These are phyloP conservation scores for Syngnathus acus DNA, from an alignment of 2,797 vertebrate genomes.

Conservation along the genomic window DNA sequence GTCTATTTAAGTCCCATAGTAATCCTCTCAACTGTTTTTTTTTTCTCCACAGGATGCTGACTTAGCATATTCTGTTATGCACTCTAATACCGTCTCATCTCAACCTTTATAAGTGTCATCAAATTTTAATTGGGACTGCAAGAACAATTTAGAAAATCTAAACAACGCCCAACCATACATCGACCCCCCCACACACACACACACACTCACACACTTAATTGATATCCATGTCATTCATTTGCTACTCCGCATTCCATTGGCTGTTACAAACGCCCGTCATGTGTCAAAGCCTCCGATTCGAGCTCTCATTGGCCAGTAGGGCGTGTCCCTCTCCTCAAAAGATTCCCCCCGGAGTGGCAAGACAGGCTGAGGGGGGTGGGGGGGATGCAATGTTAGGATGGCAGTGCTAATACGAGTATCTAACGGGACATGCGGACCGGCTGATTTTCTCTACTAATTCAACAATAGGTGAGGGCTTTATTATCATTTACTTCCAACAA, in stretches of 20 bases:
- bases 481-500: conserved; percentile 29
- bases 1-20: conserved; percentile 31
- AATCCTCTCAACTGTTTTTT: conserved; percentile 32
- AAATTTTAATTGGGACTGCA: background rate
- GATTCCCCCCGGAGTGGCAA: conserved; percentile 60
- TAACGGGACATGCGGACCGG: conserved; percentile 70
- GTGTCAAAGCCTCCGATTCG: conserved; percentile 16
- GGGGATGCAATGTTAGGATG: conserved; percentile 58
- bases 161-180: conserved; percentile 52
- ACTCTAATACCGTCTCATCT: conserved; percentile 28
- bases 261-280: background rate
- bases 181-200: conserved; percentile 42
- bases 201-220: background rate
- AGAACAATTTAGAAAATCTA: background rate
- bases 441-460: conserved; percentile 55
- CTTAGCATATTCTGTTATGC: conserved; percentile 36
- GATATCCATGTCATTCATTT: conserved; percentile 43
- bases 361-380: conserved; percentile 49
- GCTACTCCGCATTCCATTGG: conserved; percentile 30
- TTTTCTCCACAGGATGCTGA: conserved; percentile 39
- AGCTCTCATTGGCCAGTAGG: conserved; percentile 46
- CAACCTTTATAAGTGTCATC: conserved; percentile 1
- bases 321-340: conserved; percentile 42
- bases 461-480: conserved; percentile 59
- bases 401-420: conserved; percentile 61